Conservation (phyloP, 2,888 invertebrate species). For the Creontiades dilutus region DNA sequence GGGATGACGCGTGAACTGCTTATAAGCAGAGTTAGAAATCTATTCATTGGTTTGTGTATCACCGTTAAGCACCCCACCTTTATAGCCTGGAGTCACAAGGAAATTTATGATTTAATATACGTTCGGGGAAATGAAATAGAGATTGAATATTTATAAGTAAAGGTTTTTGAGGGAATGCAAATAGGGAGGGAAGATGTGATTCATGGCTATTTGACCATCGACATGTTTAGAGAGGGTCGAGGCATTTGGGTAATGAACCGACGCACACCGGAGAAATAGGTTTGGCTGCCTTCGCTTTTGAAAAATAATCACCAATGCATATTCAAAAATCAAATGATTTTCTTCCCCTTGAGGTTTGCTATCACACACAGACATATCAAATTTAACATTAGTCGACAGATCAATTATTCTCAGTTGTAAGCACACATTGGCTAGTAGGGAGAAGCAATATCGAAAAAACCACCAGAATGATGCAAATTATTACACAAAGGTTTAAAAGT, state of each 20-base stretch:
- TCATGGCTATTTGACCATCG: slow-evolving; percentile 53
- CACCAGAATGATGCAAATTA: too few species aligned
- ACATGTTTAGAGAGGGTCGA: slow-evolving; percentile 47
- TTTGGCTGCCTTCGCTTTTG: background rate
- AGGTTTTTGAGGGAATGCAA: slow-evolving; percentile 62
- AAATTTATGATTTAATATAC: slow-evolving; percentile 69
- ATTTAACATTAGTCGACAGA: background rate
- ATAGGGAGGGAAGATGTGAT: slow-evolving; percentile 57
- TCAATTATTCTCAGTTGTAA: too few species aligned
- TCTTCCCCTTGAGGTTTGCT: background rate
- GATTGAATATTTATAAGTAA: slow-evolving; percentile 68
- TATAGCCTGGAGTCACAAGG: slow-evolving; percentile 65
- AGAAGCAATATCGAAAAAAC: too few species aligned
- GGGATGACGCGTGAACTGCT: slow-evolving; percentile 68
- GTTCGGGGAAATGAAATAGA: slow-evolving; percentile 65
- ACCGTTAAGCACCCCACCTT: slow-evolving; percentile 61
- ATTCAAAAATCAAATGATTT: background rate
- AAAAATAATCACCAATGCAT: background rate
- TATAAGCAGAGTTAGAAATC: slow-evolving; percentile 63
- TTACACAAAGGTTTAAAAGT: too few species aligned
- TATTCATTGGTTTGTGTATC: slow-evolving; percentile 67
- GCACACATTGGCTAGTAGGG: too few species aligned
- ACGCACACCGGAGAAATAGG: background rate
- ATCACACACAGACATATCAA: too few species aligned
- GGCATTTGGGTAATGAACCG: slow-evolving; percentile 58